Percentiles rank a stretch among this genome's conserved stretches.
phyloP scores from a whole-genome alignment of 2,797 vertebrate species.

The Dendrocincla fuliginosa region DNA sequence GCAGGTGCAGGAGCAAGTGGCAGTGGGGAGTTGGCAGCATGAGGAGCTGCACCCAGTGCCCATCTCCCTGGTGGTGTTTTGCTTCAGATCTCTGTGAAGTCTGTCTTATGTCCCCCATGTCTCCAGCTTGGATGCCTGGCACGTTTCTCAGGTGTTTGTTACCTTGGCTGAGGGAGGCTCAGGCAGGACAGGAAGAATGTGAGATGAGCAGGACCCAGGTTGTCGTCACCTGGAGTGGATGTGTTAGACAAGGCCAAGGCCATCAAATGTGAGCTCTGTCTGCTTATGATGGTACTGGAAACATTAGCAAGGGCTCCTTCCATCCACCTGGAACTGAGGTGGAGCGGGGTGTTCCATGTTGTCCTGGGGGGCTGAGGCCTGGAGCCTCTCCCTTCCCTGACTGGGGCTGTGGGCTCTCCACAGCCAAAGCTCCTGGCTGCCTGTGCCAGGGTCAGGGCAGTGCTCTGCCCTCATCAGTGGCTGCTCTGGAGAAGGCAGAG shows the following conservation, averaged over 20 bases:
- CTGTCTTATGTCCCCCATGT: neutral
- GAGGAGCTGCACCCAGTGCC: neutral
- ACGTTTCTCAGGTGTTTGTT: neutral
- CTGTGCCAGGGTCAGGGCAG: neutral
- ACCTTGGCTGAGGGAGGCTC: neutral
- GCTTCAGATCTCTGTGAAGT: neutral
- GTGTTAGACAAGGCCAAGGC: neutral
- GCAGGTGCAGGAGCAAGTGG: neutral
- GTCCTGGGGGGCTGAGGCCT: neutral
- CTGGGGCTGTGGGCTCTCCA: neutral
- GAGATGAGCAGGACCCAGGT: neutral
- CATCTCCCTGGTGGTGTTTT: neutral
- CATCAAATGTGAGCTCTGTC: neutral
- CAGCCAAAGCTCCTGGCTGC: neutral
- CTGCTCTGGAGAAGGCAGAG: neutral
- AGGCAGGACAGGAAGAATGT: neutral
- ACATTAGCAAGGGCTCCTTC: neutral
- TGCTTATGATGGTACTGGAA: neutral
- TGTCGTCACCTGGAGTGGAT: neutral
- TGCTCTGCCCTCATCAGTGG: fast-evolving
- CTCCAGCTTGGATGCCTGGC: neutral
- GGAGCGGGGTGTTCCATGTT: neutral
- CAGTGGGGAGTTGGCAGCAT: fast-evolving
- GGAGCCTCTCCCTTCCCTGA: neutral
- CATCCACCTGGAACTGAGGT: neutral